Conservation (phyloP, 2,113 vertebrate species). For the Lates calcarifer region DNA sequence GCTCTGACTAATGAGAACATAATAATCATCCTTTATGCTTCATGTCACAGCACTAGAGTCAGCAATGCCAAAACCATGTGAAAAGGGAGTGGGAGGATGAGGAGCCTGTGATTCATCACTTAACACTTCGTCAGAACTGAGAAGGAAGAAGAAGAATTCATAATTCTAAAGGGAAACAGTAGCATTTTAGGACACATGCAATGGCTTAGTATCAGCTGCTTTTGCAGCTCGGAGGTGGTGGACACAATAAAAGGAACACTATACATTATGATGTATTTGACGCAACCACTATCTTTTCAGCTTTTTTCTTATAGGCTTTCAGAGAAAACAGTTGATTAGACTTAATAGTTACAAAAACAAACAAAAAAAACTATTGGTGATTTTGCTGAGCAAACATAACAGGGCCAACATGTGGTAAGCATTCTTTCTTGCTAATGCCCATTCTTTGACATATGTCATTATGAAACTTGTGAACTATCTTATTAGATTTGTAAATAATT, state of each 20-base stretch:
- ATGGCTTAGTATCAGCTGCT: conserved; percentile 31
- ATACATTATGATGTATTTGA: background rate
- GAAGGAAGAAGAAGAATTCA: conserved; percentile 41
- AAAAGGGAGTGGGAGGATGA: conserved; percentile 63
- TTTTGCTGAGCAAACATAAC: background rate
- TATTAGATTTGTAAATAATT: background rate
- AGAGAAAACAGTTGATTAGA: background rate
- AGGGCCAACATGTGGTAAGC: background rate
- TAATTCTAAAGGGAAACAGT: conserved; percentile 41
- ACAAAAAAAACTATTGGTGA: no score
- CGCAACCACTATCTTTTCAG: background rate
- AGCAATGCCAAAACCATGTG: conserved; percentile 56
- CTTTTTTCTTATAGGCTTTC: background rate
- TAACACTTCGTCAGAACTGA: conserved; percentile 52
- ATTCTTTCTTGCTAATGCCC: conserved; percentile 8
- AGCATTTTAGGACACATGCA: conserved; percentile 41
- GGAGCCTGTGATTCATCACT: conserved; percentile 68
- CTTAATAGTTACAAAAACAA: no score
- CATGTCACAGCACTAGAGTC: conserved; percentile 56
- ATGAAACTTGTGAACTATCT: background rate
- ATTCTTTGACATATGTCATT: conserved; percentile 5
- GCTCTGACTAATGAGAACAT: conserved; percentile 62
- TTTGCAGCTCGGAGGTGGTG: conserved; percentile 9
- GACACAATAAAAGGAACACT: background rate
- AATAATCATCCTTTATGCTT: conserved; percentile 59